Base-by-base conservation (phyloP, 2,888 invertebrate species). In the Petrolisthes manimaculis region DNA sequence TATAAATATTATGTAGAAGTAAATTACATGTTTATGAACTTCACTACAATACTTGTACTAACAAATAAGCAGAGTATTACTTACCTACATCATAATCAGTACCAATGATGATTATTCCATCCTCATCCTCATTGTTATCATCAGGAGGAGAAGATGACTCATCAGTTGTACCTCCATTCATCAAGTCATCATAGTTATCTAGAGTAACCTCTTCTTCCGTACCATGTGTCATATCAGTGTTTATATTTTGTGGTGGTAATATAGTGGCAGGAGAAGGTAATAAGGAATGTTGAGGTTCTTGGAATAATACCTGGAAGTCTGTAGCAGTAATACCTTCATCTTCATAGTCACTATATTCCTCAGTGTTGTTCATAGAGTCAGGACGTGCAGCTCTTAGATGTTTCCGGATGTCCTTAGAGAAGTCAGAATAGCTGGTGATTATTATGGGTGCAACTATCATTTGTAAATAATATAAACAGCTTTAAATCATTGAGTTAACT, bases 371-470 rank as follows among this genome's bases (percentile, higher is more conserved):
- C 51, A 88, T 51, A n/a, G 88, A 84, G 67, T 88, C 81, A 51
- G 88, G 88, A 4, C 88, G 88, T 4, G 84, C 24, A 24, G 84
- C 84, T 67, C 83, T 80, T 61, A 88, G 81, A 67, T 88, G 88
- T 51, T 88, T 88, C 21, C 81, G 75, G 21, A 88, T 84, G 53
- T 84, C 81, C 88, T 88, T 6, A 75, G 74, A 37, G 37, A 37
- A 37, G 37, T 37, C 37, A 37, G 37, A 37, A 37, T 37, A 37
- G 37, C 37, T 1, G 37, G 37, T 0, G 37, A 2, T 37, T 37
- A 37, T 37, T 37, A 37, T 37, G 37, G 37, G 37, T 37, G 37
- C 1, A 37, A 37, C 2, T 1, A 37, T 37, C 0, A 37, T 37
- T 37, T 37, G 37, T 37, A 37, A 37, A 37, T 37, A 37, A 37